phyloP scores from a whole-genome alignment of 1,140 invertebrate genomes.

The Cydia splendana region DNA sequence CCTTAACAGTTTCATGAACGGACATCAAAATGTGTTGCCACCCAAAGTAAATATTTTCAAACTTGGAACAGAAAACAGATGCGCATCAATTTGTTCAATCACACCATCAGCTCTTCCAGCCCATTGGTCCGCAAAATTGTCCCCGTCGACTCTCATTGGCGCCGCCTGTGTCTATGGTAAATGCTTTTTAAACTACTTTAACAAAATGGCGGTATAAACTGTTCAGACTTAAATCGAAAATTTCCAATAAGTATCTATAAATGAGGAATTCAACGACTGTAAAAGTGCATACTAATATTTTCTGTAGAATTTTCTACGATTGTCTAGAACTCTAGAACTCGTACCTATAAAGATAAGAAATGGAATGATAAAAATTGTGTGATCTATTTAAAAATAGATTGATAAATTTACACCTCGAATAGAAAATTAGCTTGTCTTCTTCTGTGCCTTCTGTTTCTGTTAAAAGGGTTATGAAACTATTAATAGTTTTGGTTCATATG shows the following conservation, averaged over 20 bases:
- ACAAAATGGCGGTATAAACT: too few relatives aligned
- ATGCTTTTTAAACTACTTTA: constrained; percentile 14
- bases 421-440: not conserved
- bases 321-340: not conserved
- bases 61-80: constrained; percentile 5
- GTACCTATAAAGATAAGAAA: not conserved
- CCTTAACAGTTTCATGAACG: too few relatives aligned
- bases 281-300: not conserved
- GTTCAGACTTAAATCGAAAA: not conserved
- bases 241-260: not conserved
- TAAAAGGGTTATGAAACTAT: not conserved
- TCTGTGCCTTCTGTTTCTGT: not conserved
- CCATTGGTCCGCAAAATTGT: constrained; percentile 21
- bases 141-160: constrained; percentile 27
- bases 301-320: not conserved
- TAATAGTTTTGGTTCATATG: not conserved
- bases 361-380: not conserved
- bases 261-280: not conserved
- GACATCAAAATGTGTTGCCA: not conserved
- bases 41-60: not conserved
- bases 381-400: not conserved
- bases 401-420: not conserved
- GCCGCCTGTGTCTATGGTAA: constrained; percentile 16
- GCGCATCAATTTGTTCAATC: constrained; percentile 25
- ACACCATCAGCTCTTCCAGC: constrained; percentile 17